Conservation (phyloP, 2,113 vertebrate genomes). For the Micromys minutus region DNA sequence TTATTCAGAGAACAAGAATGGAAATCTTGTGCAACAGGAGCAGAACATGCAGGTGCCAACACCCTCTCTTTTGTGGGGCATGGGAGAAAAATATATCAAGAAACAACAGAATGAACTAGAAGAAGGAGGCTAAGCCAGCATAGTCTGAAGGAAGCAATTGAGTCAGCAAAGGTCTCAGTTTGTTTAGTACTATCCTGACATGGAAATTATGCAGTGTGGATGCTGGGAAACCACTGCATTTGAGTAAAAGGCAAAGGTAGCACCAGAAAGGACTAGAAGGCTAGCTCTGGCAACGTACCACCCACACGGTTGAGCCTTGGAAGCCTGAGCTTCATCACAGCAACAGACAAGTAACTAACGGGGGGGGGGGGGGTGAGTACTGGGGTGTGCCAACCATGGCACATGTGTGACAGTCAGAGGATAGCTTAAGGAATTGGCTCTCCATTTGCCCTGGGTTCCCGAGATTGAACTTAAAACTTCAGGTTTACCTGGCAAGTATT, state of each 20-base stretch:
- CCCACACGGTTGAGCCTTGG: neutral
- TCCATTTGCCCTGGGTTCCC: neutral
- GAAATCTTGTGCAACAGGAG: constrained; percentile 9
- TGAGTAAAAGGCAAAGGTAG: constrained; percentile 25
- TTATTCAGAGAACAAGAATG: constrained; percentile 53
- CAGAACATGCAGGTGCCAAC: constrained; percentile 39
- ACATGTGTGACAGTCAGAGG: neutral
- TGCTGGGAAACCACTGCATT: neutral
- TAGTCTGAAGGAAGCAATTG: neutral
- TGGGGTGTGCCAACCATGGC: too few relatives aligned
- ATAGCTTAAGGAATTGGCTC: neutral
- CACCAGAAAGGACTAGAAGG: neutral
- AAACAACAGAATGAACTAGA: neutral
- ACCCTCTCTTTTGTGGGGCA: neutral
- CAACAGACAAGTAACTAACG: too few relatives aligned
- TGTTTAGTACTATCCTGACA: neutral
- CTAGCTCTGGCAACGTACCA: neutral
- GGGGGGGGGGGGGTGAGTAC: neutral
- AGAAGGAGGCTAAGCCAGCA: neutral
- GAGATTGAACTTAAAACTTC: neutral
- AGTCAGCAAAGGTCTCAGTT: neutral
- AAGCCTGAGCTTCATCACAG: neutral
- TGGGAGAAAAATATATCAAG: neutral
- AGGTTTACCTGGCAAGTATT: neutral
- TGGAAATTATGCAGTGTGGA: neutral